Evolutionary conservation across 2,113 vertebrate species (phyloP), one percentile per base, ranked within the genome.

Genomic region (Rhinoderma darwinii): DNA sequence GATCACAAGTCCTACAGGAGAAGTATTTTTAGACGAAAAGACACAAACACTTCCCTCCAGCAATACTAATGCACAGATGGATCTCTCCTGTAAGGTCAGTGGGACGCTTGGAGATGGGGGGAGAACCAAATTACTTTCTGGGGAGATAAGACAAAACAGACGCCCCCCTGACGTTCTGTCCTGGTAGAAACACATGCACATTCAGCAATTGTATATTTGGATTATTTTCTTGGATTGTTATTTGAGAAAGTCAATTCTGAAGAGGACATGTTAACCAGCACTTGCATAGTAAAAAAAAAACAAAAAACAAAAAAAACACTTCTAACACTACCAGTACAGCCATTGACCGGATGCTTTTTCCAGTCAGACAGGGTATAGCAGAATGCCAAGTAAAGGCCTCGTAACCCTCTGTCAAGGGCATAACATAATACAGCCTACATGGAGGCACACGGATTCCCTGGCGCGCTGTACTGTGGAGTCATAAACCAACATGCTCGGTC

Each of bases 21-120:
- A 92, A 92, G 90, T 95, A 94, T 95, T 95, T 95, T 95, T 95
- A 94, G 94, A 94, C 92, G 93, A 94, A 86, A 94, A 94, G 94
- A 94, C 91, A 94, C 93, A 94, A 95, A 94, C 92, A 93, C 93
- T 93, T 94, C 93, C 93, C 94, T 92, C 92, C 90, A 95, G 94
- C 94, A 92, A 94, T 92, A 92, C 91, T 93, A 94, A 93, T 93
- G 93, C 92, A 92, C 94, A 94, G 93, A 93, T 94, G 93, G 92
- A 92, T 93, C 92, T 92, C 30, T 6, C 90, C 89, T 88, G 89
- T 93, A 93, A 94, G 94, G 93, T 94, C 94, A 94, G 83, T 88
- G 89, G 88, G 89, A 92, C 86, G 86, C 90, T 92, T 92, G 10
- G 68, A 74, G 43, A 41, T 74, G 70, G 27, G 44, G 74, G 51